Conservation (phyloP, 2,888 invertebrate genomes). For the Lycaena phlaeas region DNA sequence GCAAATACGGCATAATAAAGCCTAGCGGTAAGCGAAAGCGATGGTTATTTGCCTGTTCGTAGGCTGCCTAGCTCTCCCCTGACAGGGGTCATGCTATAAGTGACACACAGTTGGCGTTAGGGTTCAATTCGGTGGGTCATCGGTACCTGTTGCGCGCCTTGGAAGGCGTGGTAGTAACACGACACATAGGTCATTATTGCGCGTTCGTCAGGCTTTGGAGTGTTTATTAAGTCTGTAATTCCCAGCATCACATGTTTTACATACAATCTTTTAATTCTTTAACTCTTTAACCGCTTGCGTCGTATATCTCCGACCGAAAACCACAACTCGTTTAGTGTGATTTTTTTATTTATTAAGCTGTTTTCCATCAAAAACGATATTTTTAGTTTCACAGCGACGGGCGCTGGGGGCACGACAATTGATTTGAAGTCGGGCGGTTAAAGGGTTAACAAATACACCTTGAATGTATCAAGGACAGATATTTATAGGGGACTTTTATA, state of each 20-base stretch:
- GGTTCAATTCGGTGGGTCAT: constrained; percentile 48
- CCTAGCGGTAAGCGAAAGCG: constrained; percentile 2
- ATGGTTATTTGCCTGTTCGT: background rate
- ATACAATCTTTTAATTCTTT: too few relatives aligned
- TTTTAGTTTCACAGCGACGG: too few relatives aligned
- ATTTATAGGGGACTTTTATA: too few relatives aligned
- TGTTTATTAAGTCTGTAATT: constrained; percentile 98
- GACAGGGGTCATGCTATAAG: constrained; percentile 56
- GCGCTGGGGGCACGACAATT: too few relatives aligned
- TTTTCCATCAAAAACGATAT: too few relatives aligned
- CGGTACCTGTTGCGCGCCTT: constrained; percentile 97
- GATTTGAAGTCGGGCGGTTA: too few relatives aligned
- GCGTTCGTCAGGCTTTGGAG: constrained; percentile 99
- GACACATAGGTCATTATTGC: constrained; percentile 99
- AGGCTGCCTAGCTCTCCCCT: constrained; percentile 1
- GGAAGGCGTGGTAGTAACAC: constrained; percentile 99
- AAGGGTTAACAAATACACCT: too few relatives aligned
- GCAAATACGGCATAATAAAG: background rate
- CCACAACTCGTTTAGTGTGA: too few relatives aligned
- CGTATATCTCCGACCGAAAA: too few relatives aligned
- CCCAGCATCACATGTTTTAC: constrained; percentile 6
- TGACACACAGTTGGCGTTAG: constrained; percentile 66
- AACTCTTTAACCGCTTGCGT: too few relatives aligned
- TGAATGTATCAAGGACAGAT: too few relatives aligned
- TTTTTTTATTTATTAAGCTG: too few relatives aligned